Percentiles rank a stretch among this genome's conserved stretches.
Evolutionary conservation across 2,113 vertebrate genomes (phyloP).

Genomic region (Pelvicachromis taeniatus): DNA sequence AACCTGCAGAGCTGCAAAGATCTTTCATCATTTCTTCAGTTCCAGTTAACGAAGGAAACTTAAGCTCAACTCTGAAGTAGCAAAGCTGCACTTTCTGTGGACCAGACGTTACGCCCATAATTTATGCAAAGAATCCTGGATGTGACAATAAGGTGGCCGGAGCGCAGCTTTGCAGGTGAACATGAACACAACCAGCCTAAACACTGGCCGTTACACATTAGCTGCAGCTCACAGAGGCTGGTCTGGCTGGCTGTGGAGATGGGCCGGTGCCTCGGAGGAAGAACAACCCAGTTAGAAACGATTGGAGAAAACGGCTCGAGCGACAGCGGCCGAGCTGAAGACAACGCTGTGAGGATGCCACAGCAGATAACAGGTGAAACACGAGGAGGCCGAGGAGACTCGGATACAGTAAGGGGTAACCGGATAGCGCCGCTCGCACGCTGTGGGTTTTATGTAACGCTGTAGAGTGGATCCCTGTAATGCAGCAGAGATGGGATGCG

Average conservation of each 20-base stretch:
- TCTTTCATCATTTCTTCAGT: not conserved
- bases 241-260: not conserved
- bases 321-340: not conserved
- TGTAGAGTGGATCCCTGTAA: not conserved
- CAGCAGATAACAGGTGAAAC: constrained; percentile 15
- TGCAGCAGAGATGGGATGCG: not conserved
- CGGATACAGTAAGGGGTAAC: constrained; percentile 18
- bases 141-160: not conserved
- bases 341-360: not conserved
- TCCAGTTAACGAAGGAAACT: not conserved
- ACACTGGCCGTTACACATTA: not conserved
- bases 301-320: not conserved
- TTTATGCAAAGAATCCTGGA: not conserved
- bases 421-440: not conserved
- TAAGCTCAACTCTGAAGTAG: not conserved
- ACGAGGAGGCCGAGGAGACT: not conserved
- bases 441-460: constrained; percentile 10
- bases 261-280: not conserved
- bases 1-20: not conserved
- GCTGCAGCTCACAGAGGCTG: not conserved
- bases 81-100: not conserved
- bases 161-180: not conserved
- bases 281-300: not conserved
- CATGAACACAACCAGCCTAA: not conserved
- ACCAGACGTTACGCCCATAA: not conserved